Conservation (phyloP, 1,140 invertebrate genomes). For the Bactericera cockerelli region DNA sequence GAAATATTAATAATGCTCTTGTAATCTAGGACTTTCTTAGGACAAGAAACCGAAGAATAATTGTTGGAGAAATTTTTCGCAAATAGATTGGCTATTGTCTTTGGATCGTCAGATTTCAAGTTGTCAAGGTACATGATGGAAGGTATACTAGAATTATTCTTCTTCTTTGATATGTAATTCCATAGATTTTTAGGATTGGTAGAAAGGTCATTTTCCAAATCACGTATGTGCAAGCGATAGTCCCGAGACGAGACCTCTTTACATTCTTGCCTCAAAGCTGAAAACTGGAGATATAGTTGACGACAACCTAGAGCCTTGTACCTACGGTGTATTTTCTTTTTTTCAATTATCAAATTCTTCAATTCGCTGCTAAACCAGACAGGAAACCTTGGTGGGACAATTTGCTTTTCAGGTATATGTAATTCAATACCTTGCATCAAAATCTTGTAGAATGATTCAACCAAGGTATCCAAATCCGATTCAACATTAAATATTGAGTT, state of each 20-base stretch:
- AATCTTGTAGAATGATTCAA: background rate
- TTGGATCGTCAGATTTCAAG: background rate
- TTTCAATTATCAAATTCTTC: too few relatives aligned
- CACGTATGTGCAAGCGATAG: background rate
- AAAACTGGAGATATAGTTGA: background rate
- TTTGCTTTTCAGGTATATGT: background rate
- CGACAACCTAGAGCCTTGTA: background rate
- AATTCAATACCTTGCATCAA: background rate
- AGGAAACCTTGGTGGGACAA: conserved; percentile 43
- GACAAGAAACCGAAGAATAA: too few relatives aligned
- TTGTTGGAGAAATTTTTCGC: background rate
- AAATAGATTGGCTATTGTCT: background rate
- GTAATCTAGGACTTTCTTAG: too few relatives aligned
- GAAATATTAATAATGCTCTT: too few relatives aligned
- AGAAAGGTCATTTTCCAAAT: background rate
- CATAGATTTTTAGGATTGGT: background rate
- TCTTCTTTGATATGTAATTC: background rate
- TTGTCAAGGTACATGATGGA: background rate
- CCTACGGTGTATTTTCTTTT: background rate
- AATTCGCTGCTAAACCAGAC: too few relatives aligned
- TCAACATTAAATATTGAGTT: too few relatives aligned
- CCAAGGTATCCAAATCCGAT: too few relatives aligned
- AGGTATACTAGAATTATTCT: background rate
- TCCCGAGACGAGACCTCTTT: background rate
- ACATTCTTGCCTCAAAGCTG: background rate